Evolutionary conservation across 2,797 vertebrate genomes (phyloP).

Genomic region (Mus spretus): DNA sequence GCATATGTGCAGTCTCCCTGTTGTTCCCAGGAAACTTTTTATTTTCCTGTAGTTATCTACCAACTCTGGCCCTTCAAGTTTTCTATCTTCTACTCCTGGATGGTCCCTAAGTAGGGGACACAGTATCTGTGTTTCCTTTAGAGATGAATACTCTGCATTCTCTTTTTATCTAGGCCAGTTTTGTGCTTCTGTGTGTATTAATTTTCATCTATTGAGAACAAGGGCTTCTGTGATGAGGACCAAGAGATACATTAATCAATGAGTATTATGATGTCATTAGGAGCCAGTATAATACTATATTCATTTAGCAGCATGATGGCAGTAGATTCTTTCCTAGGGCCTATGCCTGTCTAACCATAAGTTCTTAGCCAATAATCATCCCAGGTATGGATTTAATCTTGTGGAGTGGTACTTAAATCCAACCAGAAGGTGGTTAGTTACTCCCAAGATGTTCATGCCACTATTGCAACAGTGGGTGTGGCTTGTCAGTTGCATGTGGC

Average conservation of each 20-base stretch:
- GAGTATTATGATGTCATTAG: not conserved
- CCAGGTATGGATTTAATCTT: not conserved
- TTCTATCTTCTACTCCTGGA: not conserved
- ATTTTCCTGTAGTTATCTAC: not conserved
- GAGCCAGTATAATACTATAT: not conserved
- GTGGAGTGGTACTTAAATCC: not conserved
- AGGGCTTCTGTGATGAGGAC: not conserved
- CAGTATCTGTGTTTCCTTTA: not conserved
- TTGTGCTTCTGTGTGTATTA: not conserved
- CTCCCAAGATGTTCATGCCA: no score
- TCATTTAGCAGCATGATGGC: not conserved
- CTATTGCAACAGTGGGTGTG: no score
- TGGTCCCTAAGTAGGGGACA: not conserved
- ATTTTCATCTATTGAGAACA: not conserved
- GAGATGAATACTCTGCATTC: not conserved
- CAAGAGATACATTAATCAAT: not conserved
- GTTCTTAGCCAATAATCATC: not conserved
- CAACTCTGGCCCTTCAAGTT: no score
- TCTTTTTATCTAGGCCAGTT: not conserved
- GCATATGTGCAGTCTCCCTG: not conserved
- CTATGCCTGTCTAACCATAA: not conserved
- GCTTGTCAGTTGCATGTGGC: not conserved
- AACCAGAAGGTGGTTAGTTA: not conserved
- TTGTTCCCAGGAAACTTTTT: not conserved
- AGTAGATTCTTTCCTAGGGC: not conserved